These are phyloP conservation scores for Caiman crocodilus DNA, from an alignment of 2,797 vertebrate genomes.

Conservation along the genomic window DNA sequence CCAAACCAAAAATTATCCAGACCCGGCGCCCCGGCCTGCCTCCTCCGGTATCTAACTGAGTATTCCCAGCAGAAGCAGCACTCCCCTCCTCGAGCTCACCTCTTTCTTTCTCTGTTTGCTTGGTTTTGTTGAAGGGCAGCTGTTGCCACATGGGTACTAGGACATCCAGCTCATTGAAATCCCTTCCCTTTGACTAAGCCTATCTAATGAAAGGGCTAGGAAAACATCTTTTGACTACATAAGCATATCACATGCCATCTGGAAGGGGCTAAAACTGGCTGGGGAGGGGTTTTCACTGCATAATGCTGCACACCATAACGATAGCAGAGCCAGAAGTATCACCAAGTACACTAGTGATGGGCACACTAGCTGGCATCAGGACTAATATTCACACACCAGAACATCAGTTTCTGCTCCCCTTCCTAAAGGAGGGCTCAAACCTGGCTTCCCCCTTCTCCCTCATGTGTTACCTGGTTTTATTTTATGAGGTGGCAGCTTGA, in stretches of 20 bases:
- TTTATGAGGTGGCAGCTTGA: not conserved
- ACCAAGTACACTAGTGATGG: not conserved
- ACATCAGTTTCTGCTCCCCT: not conserved
- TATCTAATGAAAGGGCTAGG: conserved; percentile 81
- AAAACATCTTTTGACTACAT: conserved; percentile 73
- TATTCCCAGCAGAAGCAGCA: conserved; percentile 53
- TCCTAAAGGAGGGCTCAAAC: conserved; percentile 13
- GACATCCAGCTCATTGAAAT: conserved; percentile 78
- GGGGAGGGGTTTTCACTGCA: conserved; percentile 5
- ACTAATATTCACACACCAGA: conserved; percentile 6
- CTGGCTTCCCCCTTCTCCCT: not conserved
- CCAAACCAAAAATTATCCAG: conserved; percentile 90
- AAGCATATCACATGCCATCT: conserved; percentile 74
- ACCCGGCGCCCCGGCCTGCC: conserved; percentile 88
- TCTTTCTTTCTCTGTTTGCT: conserved; percentile 65
- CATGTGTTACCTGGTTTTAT: not conserved
- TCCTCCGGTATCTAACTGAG: conserved; percentile 85
- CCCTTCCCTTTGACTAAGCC: conserved; percentile 77
- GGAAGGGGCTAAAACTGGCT: conserved; percentile 60
- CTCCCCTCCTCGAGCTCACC: conserved; percentile 73
- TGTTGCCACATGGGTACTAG: conserved; percentile 74
- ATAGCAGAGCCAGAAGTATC: conserved; percentile 48
- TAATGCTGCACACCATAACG: conserved; percentile 30
- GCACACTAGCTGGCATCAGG: not conserved
- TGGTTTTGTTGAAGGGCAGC: conserved; percentile 71